Evolutionary conservation across 2,888 invertebrate species (phyloP).

Genomic region (Argyresthia albistria): DNA sequence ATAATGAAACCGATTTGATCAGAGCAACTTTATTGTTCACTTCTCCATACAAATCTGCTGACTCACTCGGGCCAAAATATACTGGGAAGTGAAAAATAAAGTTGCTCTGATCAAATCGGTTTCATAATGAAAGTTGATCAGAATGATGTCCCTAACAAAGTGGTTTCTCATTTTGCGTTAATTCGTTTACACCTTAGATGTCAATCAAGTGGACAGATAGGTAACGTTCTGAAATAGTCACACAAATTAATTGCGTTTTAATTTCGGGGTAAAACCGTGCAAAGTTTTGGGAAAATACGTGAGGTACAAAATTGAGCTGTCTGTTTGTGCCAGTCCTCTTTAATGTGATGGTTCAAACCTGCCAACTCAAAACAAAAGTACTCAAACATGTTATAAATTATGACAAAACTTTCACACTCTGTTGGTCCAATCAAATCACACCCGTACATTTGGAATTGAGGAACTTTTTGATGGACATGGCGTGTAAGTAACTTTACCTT

Average conservation of each 20-base stretch:
- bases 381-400: slow-evolving; percentile 12
- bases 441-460: not conserved
- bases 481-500: no score
- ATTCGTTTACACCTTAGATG: slow-evolving; percentile 28
- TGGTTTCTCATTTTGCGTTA: no score
- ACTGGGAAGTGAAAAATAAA: no score
- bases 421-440: slow-evolving; percentile 1
- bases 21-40: no score
- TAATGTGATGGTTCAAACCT: slow-evolving; percentile 34
- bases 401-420: slow-evolving; percentile 19
- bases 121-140: no score
- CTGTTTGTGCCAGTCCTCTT: not conserved
- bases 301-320: slow-evolving; percentile 21
- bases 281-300: slow-evolving; percentile 38
- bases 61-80: no score
- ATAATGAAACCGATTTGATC: no score
- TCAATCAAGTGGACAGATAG: slow-evolving; percentile 52
- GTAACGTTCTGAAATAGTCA: slow-evolving; percentile 66
- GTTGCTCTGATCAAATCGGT: no score
- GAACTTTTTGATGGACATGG: not conserved
- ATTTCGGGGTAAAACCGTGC: slow-evolving; percentile 51
- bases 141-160: no score
- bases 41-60: no score
- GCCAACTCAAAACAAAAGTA: slow-evolving; percentile 11
- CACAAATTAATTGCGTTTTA: slow-evolving; percentile 66